Percentiles rank a stretch among this genome's conserved stretches.
Evolutionary conservation across 2,113 vertebrate genomes (phyloP).

Genomic region (Atherinomorus stipes): DNA sequence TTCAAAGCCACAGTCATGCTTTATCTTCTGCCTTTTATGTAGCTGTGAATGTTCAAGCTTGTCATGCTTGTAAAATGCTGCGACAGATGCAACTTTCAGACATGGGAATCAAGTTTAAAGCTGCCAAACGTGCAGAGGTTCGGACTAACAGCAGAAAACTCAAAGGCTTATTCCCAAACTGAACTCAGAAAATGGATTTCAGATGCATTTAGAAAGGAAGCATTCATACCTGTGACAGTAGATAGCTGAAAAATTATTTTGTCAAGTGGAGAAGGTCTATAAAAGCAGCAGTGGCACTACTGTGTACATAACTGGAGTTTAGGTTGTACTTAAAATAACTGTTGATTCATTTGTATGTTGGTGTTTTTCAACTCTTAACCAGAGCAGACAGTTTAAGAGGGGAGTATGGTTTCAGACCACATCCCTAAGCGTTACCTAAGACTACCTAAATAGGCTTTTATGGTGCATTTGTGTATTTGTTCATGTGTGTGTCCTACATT

Average conservation of each 20-base stretch:
- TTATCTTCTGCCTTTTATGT: constrained; percentile 20
- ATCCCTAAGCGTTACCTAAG: constrained; percentile 20
- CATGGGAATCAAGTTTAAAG: constrained; percentile 15
- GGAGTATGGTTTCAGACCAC: constrained; percentile 32
- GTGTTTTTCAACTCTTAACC: constrained; percentile 31
- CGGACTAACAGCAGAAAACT: background rate
- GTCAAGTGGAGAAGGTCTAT: constrained; percentile 5
- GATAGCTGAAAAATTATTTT: constrained; percentile 1
- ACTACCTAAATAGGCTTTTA: constrained; percentile 26
- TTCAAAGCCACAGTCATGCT: constrained; percentile 12
- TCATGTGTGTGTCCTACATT: constrained; percentile 36
- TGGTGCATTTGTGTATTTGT: constrained; percentile 6
- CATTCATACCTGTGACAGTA: constrained; percentile 2
- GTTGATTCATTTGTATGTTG: constrained; percentile 11
- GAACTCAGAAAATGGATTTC: constrained; percentile 38
- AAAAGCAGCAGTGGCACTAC: constrained; percentile 17
- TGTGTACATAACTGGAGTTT: constrained; percentile 20
- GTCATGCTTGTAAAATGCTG: constrained; percentile 20
- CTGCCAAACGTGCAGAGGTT: constrained; percentile 5
- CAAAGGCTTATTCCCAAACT: background rate
- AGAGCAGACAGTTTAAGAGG: constrained; percentile 41
- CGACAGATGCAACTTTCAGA: constrained; percentile 21
- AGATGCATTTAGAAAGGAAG: background rate
- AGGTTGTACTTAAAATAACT: constrained; percentile 1
- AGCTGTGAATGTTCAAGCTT: constrained; percentile 12